A percentile compares a stretch with the other conserved stretches of the same genome.
Conservation (phyloP, 2,113 vertebrate genomes). For the Heptranchias perlo region DNA sequence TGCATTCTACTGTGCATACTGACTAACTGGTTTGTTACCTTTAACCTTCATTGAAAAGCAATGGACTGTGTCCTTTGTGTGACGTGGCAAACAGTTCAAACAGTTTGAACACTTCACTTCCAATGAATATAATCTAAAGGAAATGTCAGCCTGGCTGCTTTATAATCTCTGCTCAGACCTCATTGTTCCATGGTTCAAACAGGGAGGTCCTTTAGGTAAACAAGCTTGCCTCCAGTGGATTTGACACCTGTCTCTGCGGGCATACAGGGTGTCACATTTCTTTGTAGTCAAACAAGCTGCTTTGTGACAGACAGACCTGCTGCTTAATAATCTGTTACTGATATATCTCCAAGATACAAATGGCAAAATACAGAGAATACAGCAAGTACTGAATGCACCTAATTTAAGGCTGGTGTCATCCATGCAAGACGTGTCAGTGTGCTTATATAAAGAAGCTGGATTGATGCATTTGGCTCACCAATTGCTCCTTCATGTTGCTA, state of each 20-base stretch:
- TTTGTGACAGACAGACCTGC: constrained; percentile 50
- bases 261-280: constrained; percentile 47
- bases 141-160: not conserved
- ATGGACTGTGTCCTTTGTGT: not conserved
- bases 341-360: constrained; percentile 45
- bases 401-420: not conserved
- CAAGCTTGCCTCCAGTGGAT: constrained; percentile 43
- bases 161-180: not conserved
- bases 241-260: constrained; percentile 53
- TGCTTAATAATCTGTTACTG: constrained; percentile 48
- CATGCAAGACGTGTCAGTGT: not conserved
- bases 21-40: constrained; percentile 20
- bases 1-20: not conserved
- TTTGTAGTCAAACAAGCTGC: constrained; percentile 44
- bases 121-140: not conserved
- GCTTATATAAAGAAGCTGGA: not conserved
- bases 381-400: not conserved
- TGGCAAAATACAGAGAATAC: not conserved
- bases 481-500: not conserved
- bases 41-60: constrained; percentile 1
- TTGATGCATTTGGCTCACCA: not conserved
- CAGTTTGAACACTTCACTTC: not conserved
- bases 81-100: not conserved
- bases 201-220: constrained; percentile 45
- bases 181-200: not conserved